Conservation (phyloP, 2,888 invertebrate species). For the Xanthostigma xanthostigma region DNA sequence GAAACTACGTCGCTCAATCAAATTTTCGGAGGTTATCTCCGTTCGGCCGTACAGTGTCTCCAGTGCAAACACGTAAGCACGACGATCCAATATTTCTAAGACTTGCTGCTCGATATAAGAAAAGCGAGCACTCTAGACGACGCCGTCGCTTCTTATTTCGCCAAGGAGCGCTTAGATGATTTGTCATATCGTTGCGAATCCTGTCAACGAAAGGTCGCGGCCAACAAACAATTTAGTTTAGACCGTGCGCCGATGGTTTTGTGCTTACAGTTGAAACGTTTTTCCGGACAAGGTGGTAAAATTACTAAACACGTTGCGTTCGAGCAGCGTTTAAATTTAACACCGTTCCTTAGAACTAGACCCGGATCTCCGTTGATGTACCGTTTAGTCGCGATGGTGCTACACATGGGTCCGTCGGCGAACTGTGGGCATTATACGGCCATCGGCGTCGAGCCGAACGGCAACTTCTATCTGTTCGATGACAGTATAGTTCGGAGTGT, state of each 20-base stretch:
- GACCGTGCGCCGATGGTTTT: slow-evolving; percentile 86
- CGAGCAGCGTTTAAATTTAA: slow-evolving; percentile 60
- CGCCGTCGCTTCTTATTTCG: slow-evolving; percentile 78
- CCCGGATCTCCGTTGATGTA: slow-evolving; percentile 40
- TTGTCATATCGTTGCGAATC: slow-evolving; percentile 90
- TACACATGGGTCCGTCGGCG: slow-evolving; percentile 81
- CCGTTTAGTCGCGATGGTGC: slow-evolving; percentile 76
- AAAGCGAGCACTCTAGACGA: slow-evolving; percentile 76
- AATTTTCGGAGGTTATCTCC: slow-evolving; percentile 89
- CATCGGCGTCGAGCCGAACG: slow-evolving; percentile 62
- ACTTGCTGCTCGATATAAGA: slow-evolving; percentile 80
- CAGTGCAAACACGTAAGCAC: slow-evolving; percentile 83
- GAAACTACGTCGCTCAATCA: slow-evolving; percentile 93
- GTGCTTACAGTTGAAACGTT: slow-evolving; percentile 87
- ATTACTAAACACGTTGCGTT: slow-evolving; percentile 74
- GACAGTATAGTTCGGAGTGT: slow-evolving; percentile 65
- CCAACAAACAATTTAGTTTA: slow-evolving; percentile 84
- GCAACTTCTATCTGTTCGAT: slow-evolving; percentile 85
- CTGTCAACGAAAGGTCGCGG: slow-evolving; percentile 84
- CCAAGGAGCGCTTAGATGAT: slow-evolving; percentile 77
- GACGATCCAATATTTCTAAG: slow-evolving; percentile 92
- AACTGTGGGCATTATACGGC: slow-evolving; percentile 94
- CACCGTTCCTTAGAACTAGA: slow-evolving; percentile 22
- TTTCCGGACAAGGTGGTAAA: slow-evolving; percentile 73
- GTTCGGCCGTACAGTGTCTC: slow-evolving; percentile 81